Evolutionary conservation across 1,140 invertebrate genomes (phyloP).

Genomic region (Drosophila funebris): DNA sequence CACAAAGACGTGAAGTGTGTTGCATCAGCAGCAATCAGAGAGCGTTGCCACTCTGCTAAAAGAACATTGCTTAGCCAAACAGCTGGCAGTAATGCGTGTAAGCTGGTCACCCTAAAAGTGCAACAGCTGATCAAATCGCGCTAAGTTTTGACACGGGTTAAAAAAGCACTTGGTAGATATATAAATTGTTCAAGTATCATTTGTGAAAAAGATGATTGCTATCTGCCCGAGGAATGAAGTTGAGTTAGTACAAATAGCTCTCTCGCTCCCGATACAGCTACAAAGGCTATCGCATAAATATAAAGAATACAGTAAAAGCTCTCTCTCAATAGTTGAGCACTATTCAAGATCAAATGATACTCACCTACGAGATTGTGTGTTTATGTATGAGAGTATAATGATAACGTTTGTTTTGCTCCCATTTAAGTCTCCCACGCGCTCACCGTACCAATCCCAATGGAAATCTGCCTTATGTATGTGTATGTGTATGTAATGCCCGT

Average conservation of each 20-base stretch:
- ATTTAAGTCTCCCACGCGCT: neutral
- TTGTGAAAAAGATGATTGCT: neutral
- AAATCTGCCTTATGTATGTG: too few relatives aligned
- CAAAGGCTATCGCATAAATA: neutral
- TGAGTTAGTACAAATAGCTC: neutral
- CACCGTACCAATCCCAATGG: neutral
- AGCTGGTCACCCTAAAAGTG: neutral
- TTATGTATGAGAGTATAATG: neutral
- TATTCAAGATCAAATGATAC: neutral
- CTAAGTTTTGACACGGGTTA: neutral
- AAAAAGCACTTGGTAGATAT: neutral
- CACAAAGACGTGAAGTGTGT: conserved; percentile 18
- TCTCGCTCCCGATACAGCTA: neutral
- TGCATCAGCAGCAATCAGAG: neutral
- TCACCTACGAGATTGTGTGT: neutral
- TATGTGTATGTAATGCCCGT: neutral
- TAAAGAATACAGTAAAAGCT: conserved; percentile 35
- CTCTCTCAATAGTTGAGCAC: neutral
- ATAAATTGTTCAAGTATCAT: too few relatives aligned
- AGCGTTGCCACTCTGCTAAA: neutral
- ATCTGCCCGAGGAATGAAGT: neutral
- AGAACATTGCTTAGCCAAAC: neutral
- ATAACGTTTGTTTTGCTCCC: conserved; percentile 5
- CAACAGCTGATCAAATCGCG: neutral
- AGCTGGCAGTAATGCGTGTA: neutral